Conservation (phyloP, 1,140 invertebrate species). For the Antheraea mylitta region DNA sequence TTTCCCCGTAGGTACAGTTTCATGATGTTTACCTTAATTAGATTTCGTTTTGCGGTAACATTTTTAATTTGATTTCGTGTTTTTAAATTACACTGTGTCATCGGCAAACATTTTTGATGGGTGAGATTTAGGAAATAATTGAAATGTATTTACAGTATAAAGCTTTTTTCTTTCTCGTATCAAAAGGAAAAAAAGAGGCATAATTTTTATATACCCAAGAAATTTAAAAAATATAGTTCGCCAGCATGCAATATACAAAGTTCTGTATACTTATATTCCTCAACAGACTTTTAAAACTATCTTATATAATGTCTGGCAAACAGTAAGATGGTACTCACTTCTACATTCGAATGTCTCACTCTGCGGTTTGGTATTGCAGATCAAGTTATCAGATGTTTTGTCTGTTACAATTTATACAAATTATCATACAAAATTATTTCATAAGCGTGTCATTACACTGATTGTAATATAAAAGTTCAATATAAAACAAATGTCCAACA, state of each 20-base stretch:
- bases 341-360: no score
- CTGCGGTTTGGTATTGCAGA: no score
- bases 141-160: neutral
- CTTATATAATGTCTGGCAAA: no score
- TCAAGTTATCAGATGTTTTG: no score
- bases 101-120: neutral
- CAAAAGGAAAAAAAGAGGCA: no score
- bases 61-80: constrained; percentile 9
- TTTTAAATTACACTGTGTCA: neutral
- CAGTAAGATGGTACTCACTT: no score
- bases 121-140: neutral
- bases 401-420: neutral
- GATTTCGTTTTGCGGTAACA: constrained; percentile 13
- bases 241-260: no score
- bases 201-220: no score
- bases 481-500: neutral
- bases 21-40: constrained; percentile 44
- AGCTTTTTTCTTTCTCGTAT: no score
- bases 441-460: neutral
- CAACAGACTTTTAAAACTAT: no score
- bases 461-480: neutral
- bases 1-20: constrained; percentile 48
- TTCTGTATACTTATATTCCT: no score
- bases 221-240: no score
- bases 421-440: neutral